Evolutionary conservation across 92 coral and sea anemone genomes (phyloP).

Genomic region (Umimayanthus kanabou): DNA sequence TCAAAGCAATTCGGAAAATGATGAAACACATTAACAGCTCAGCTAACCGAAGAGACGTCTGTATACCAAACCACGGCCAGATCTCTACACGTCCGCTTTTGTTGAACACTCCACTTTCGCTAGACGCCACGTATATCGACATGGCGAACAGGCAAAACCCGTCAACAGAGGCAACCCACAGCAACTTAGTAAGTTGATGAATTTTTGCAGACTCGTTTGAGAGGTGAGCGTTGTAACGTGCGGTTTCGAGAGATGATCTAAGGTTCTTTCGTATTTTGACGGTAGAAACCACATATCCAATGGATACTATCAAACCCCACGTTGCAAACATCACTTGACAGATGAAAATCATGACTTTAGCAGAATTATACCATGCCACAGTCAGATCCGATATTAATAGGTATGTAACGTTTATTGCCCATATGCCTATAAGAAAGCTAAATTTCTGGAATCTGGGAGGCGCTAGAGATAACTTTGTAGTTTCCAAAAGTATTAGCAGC

Average conservation of each 20-base stretch:
- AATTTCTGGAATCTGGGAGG: constrained; percentile 54
- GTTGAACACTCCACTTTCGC: constrained; percentile 47
- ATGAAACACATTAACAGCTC: constrained; percentile 58
- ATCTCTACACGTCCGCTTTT: constrained; percentile 40
- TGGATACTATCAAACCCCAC: constrained; percentile 68
- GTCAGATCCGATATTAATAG: constrained; percentile 55
- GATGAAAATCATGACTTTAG: constrained; percentile 55
- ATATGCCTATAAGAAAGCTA: constrained; percentile 50
- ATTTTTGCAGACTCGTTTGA: constrained; percentile 53
- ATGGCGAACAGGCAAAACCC: constrained; percentile 54
- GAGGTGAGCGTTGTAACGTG: constrained; percentile 27
- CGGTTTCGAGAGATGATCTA: background rate
- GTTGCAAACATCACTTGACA: constrained; percentile 69
- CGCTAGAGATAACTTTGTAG: constrained; percentile 55
- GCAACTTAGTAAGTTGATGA: constrained; percentile 29
- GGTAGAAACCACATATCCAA: constrained; percentile 53
- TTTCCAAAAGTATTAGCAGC: constrained; percentile 58
- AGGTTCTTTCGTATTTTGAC: constrained; percentile 59
- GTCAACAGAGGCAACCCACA: constrained; percentile 49
- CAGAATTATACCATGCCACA: constrained; percentile 38
- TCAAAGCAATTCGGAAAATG: constrained; percentile 16
- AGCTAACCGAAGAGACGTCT: constrained; percentile 51
- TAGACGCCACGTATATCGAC: constrained; percentile 42
- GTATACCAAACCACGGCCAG: constrained; percentile 70
- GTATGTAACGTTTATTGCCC: constrained; percentile 47